Evolutionary conservation across 1,140 invertebrate species (phyloP).

Genomic region (Lasaia peninsularis): DNA sequence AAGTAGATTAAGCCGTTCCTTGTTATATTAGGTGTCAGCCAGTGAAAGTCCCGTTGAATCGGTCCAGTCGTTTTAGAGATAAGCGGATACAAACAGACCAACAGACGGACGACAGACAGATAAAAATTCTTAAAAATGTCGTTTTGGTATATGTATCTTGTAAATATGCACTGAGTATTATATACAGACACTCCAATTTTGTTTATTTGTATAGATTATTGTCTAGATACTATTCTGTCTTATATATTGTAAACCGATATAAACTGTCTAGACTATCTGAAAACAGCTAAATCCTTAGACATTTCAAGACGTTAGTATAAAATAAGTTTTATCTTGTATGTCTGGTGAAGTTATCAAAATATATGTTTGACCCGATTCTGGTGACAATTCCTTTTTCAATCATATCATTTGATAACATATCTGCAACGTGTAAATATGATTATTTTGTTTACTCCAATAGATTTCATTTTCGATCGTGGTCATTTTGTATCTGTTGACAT

Average conservation of each 20-base stretch:
- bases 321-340: constrained; percentile 33
- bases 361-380: constrained; percentile 57
- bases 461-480: constrained; percentile 25
- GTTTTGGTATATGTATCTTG: too few species aligned
- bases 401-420: constrained; percentile 42
- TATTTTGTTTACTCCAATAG: constrained; percentile 28
- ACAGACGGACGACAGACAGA: too few species aligned
- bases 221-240: not conserved
- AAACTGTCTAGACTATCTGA: constrained; percentile 24
- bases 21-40: too few species aligned
- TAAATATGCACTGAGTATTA: too few species aligned
- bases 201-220: not conserved
- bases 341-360: constrained; percentile 41
- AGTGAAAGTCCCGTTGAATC: too few species aligned
- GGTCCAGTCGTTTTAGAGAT: too few species aligned
- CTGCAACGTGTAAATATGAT: constrained; percentile 21
- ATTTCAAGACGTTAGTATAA: constrained; percentile 18
- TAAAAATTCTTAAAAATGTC: too few species aligned
- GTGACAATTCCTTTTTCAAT: constrained; percentile 43
- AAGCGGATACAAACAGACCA: too few species aligned
- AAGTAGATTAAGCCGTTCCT: too few species aligned
- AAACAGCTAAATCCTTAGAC: constrained; percentile 12
- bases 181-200: too few species aligned
- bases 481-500: constrained; percentile 37
- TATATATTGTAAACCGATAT: constrained; percentile 1